phyloP scores from a whole-genome alignment of 2,888 invertebrate species.

The Homarus gammarus region DNA sequence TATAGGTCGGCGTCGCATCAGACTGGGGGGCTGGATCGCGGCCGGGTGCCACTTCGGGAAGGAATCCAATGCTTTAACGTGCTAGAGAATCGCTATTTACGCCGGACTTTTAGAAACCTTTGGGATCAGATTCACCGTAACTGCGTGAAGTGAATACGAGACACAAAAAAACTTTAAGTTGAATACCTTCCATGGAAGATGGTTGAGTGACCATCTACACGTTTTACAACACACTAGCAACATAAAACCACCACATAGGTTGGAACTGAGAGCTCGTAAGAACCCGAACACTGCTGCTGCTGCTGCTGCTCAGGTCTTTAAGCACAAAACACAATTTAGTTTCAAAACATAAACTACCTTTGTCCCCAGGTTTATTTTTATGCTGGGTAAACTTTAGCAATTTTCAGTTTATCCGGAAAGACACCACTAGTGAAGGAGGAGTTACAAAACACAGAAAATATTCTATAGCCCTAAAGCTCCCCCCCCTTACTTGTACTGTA shows the following conservation, averaged over 20 bases:
- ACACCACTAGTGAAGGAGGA: too few species aligned
- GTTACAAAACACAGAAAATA: too few species aligned
- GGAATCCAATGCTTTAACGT: not conserved
- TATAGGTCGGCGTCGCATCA: not conserved
- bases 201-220: not conserved
- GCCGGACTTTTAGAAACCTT: not conserved
- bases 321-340: too few species aligned
- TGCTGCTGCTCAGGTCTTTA: too few species aligned
- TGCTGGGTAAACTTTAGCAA: too few species aligned
- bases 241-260: constrained; percentile 14
- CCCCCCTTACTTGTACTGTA: too few species aligned
- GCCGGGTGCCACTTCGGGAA: not conserved
- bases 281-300: not conserved
- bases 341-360: too few species aligned
- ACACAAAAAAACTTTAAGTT: not conserved
- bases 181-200: not conserved
- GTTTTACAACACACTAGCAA: constrained; percentile 20
- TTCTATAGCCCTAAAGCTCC: too few species aligned
- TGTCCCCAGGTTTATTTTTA: too few species aligned
- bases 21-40: not conserved
- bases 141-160: not conserved
- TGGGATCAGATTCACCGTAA: constrained; percentile 5
- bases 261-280: not conserved
- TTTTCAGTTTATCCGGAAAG: too few species aligned
- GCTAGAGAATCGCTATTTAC: not conserved